phyloP scores from a whole-genome alignment of 2,797 vertebrate genomes.

The Antrozous pallidus region DNA sequence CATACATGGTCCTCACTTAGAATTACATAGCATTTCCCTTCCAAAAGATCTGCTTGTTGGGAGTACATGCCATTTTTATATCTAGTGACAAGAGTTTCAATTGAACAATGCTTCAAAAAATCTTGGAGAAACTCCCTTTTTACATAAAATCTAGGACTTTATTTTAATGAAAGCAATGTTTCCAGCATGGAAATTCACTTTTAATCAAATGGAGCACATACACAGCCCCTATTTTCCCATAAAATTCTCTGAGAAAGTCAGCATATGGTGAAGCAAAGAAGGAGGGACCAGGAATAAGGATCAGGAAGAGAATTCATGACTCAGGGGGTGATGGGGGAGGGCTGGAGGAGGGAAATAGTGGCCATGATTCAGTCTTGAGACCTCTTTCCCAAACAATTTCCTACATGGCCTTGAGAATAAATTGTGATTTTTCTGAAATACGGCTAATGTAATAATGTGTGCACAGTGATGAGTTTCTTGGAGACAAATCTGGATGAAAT shows the following conservation, averaged over 20 bases:
- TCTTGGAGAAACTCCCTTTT: slow-evolving; percentile 47
- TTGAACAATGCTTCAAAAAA: background rate
- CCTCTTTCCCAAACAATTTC: background rate
- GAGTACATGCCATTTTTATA: slow-evolving; percentile 38
- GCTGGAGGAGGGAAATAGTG: background rate
- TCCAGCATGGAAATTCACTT: slow-evolving; percentile 26
- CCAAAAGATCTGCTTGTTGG: background rate
- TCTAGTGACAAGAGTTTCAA: background rate
- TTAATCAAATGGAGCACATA: background rate
- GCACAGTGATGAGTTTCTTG: background rate
- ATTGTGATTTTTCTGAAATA: background rate
- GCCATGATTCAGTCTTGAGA: background rate
- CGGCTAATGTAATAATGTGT: background rate
- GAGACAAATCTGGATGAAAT: background rate
- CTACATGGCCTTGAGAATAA: background rate
- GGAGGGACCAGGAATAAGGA: background rate
- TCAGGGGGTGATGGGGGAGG: background rate
- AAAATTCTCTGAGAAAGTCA: slow-evolving; percentile 43
- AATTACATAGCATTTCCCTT: slow-evolving; percentile 26
- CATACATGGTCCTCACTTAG: background rate
- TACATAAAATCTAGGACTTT: background rate
- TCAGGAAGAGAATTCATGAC: background rate
- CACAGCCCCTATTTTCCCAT: slow-evolving; percentile 17
- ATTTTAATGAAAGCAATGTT: slow-evolving; percentile 24
- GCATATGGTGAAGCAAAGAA: background rate